These are phyloP conservation scores for Sylvicapra grimmia DNA, from an alignment of 2,113 vertebrate species.

Conservation along the genomic window DNA sequence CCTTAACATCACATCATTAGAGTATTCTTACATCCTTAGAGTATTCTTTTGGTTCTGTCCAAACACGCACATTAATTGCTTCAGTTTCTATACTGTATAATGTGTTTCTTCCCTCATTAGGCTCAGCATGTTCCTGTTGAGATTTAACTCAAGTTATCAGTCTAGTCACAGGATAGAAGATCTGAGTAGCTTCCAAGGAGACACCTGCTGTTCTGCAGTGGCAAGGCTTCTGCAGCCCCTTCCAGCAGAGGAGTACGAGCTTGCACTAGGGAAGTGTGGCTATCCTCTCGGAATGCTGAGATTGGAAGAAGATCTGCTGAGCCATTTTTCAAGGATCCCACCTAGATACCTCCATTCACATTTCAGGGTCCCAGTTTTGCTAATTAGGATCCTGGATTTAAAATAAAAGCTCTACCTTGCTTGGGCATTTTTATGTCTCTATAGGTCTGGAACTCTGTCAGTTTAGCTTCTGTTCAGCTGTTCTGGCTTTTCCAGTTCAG, in stretches of 20 bases:
- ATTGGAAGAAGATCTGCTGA: not conserved
- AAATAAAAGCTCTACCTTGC: not conserved
- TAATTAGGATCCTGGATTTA: not conserved
- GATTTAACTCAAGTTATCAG: not conserved
- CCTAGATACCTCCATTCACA: not conserved
- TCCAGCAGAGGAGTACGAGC: not conserved
- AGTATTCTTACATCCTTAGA: not conserved
- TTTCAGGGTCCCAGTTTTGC: not conserved
- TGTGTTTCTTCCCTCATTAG: not conserved
- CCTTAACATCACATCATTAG: not conserved
- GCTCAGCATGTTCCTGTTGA: not conserved
- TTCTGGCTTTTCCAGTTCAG: not conserved
- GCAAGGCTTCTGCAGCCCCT: not conserved
- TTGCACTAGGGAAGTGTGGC: not conserved
- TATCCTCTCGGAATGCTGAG: not conserved
- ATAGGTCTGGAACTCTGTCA: not conserved
- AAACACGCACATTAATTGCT: not conserved
- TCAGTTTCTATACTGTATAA: not conserved
- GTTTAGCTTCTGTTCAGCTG: not conserved
- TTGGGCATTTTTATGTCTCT: not conserved
- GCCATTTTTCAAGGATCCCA: not conserved
- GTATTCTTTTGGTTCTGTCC: not conserved
- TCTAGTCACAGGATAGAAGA: not conserved
- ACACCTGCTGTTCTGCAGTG: not conserved
- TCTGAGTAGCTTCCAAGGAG: not conserved